Conservation (phyloP, 2,797 vertebrate species). For the Acrossocheilus wenchowensis region DNA sequence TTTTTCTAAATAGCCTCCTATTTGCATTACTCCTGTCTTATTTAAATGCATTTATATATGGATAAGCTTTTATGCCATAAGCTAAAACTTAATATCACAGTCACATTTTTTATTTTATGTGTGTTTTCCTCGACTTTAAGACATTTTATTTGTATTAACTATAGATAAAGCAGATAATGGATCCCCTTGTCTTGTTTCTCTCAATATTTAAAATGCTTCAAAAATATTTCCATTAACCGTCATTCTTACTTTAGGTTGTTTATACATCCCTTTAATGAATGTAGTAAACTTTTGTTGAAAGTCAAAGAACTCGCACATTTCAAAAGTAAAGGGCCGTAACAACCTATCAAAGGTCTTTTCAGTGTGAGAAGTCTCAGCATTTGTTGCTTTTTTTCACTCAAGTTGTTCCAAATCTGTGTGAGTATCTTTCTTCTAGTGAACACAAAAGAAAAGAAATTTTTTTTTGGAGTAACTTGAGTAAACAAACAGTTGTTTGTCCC, state of each 20-base stretch:
- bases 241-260: not conserved
- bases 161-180: not conserved
- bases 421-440: not conserved
- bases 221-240: not conserved
- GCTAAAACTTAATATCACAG: not conserved
- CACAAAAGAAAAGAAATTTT: not conserved
- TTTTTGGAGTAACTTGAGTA: not conserved
- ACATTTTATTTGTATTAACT: not conserved
- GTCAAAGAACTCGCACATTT: not conserved
- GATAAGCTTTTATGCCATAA: not conserved
- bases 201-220: constrained; percentile 1
- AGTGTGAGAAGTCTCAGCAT: not conserved
- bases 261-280: not conserved
- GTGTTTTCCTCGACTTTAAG: not conserved
- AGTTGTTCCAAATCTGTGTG: not conserved
- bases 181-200: not conserved
- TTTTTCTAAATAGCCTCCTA: not conserved
- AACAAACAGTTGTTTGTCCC: not conserved
- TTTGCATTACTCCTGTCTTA: not conserved
- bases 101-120: not conserved
- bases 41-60: not conserved
- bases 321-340: too few relatives aligned
- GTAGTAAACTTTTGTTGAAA: not conserved
- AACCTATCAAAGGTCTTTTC: not conserved
- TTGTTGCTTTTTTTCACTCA: not conserved